A percentile compares a stretch with the other conserved stretches of the same genome.
Conservation (phyloP, 1,140 invertebrate species). For the Lepidurus couesii region DNA sequence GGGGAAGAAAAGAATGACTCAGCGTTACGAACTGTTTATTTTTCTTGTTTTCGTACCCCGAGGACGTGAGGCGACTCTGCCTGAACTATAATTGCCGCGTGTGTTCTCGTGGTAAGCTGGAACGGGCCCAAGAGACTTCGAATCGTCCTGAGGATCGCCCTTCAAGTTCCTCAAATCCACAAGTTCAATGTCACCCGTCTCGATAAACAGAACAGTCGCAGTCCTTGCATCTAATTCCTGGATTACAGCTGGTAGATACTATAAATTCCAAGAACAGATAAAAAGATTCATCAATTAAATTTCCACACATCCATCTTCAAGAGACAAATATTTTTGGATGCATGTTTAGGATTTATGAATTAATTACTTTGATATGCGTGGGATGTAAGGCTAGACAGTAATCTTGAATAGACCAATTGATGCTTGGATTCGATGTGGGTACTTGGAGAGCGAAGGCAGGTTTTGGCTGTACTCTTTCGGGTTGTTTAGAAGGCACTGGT, state of each 20-base stretch:
- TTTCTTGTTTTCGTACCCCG: not conserved
- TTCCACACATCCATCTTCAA: not conserved
- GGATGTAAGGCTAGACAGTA: constrained; percentile 30
- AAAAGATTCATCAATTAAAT: not conserved
- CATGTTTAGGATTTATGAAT: not conserved
- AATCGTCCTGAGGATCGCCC: not conserved
- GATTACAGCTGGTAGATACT: constrained; percentile 28
- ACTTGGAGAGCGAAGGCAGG: not conserved
- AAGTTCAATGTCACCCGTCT: not conserved
- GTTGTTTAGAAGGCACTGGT: not conserved
- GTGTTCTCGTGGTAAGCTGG: not conserved
- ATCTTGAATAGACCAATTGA: constrained; percentile 25
- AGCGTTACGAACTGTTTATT: not conserved
- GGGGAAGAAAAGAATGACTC: not conserved
- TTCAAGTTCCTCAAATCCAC: not conserved
- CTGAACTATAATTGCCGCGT: not conserved
- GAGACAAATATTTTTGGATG: not conserved
- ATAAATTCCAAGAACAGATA: not conserved
- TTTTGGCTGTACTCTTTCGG: not conserved
- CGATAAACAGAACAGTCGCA: not conserved
- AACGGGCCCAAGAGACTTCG: not conserved
- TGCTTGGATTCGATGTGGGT: no score
- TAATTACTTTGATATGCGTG: constrained; percentile 28
- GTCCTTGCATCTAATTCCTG: constrained; percentile 23
- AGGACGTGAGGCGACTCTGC: no score